Evolutionary conservation across 2,888 invertebrate genomes (phyloP), one percentile per base, ranked within the genome.

Genomic region (Panopea generosa): DNA sequence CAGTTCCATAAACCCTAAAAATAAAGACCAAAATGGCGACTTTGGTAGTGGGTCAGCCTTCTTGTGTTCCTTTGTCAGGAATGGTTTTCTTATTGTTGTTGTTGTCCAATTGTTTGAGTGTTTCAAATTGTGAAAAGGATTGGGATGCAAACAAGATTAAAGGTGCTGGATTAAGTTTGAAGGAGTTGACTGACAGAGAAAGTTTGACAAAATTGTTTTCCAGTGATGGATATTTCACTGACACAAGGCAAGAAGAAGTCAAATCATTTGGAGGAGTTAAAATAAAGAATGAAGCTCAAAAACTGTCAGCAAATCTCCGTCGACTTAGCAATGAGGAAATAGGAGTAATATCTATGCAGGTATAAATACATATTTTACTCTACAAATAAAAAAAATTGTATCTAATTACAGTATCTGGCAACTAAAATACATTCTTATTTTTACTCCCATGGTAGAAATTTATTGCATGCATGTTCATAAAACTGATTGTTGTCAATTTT

Each of bases 271-370:
- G 90, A 38, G 92, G 91, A 27, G 87, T 91, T 52, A 69, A 82
- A 33, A 88, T 91, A 43, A 80, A 87, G 53, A 84, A 88, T 45
- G 91, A 91, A 71, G 90, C 91, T 1, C 84, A 86, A 55, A 87
- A 86, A 67, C 75, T 93, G 27, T 90, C 91, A 4, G 86, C 88
- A 14, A 88, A 89, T 67, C 76, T 93, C 1, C 77, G 92, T 47
- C 86, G 87, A 82, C 79, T 93, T 2, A 90, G 89, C 67, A 93
- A 93, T 86, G 91, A 93, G 75, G 93, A 93, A 86, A 85, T 93
- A 56, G 92, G 92, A 68, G 91, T 93, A 27, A 90, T 91, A 16
- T 86, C 85, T 7, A 91, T 93, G 92, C 93, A 93, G 92, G 93
- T 92, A 74, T 33, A 33, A n/a, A n/a, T n/a, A n/a, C n/a, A n/a